Base-by-base conservation (phyloP, 2,113 vertebrate genomes). In the Etia nguti region DNA sequence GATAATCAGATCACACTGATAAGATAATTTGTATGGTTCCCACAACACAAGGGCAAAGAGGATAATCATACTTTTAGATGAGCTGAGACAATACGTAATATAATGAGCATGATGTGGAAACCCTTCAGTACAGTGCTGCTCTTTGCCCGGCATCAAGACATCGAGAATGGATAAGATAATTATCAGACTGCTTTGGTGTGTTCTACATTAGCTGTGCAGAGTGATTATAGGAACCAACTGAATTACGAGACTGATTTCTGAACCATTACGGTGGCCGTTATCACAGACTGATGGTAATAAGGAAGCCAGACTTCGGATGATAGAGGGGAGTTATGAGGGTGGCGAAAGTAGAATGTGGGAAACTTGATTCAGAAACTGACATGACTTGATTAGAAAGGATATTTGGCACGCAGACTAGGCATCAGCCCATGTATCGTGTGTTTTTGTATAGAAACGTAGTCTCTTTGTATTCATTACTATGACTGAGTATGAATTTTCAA, bases 81-180 rank as follows among this genome's bases (percentile, higher is more conserved):
- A 91, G 91, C 80, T 43, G 80, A 84, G 82, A 95, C 90, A 92
- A 90, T 90, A 89, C 82, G 82, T 88, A 90, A 92, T 90, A 87
- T 94, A 95, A 95, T 94, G 93, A 96, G 92, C 89, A 34, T 91
- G 87, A 93, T 90, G 91, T 90, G 87, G 75, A 92, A 92, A 90
- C 82, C 91, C 65, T 89, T 93, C 90, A 89, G 50, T 85, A 88
- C 79, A 54, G 81, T n/a, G 62, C 83, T 84, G 89, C 86, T 92
- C 81, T 93, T 92, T 94, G 46, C 60, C 83, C 41, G 9, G 90
- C 83, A 93, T 93, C 77, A 88, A 94, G 90, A 94, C 92, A 88
- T 93, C 90, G 88, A 90, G 86, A 82, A 86, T 84, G 89, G 95
- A 95, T 93, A 92, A 96, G 95, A 96, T 96, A 92, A 96, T 96